Evolutionary conservation across 2,113 vertebrate species (phyloP).

Genomic region (Jacana jacana): DNA sequence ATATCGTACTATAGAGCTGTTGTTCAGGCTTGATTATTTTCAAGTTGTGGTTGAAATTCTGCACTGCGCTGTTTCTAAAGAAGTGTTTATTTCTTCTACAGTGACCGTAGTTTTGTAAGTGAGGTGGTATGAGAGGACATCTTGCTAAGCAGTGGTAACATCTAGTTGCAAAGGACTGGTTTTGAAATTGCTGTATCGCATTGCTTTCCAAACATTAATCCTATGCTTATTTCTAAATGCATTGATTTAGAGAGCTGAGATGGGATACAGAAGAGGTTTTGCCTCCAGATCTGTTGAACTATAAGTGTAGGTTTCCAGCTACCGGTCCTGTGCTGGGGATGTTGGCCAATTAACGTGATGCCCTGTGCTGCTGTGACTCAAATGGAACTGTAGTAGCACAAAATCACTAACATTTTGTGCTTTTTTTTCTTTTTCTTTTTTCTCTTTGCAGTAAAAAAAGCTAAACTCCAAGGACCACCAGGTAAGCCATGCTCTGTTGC

Average conservation of each 20-base stretch:
- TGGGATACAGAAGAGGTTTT: neutral
- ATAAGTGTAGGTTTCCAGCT: neutral
- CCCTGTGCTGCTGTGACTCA: neutral
- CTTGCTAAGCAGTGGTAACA: neutral
- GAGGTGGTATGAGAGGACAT: neutral
- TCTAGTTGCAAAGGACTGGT: neutral
- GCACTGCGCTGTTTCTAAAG: neutral
- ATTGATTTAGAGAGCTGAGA: neutral
- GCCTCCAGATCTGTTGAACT: neutral
- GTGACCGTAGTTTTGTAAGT: neutral
- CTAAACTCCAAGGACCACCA: constrained; percentile 79
- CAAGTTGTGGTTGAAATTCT: neutral
- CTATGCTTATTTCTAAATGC: neutral
- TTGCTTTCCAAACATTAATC: neutral
- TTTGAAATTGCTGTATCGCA: neutral
- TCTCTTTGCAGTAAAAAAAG: constrained; percentile 78
- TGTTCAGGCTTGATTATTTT: neutral
- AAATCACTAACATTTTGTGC: neutral
- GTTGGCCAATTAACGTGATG: neutral
- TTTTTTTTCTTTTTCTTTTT: neutral
- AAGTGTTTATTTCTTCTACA: neutral
- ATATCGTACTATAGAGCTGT: neutral
- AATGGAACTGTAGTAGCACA: neutral
- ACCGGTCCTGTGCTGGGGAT: neutral
- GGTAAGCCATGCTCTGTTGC: constrained; percentile 64